These are phyloP conservation scores for Listronotus bonariensis DNA, from an alignment of 1,140 invertebrate genomes.

Conservation along the genomic window DNA sequence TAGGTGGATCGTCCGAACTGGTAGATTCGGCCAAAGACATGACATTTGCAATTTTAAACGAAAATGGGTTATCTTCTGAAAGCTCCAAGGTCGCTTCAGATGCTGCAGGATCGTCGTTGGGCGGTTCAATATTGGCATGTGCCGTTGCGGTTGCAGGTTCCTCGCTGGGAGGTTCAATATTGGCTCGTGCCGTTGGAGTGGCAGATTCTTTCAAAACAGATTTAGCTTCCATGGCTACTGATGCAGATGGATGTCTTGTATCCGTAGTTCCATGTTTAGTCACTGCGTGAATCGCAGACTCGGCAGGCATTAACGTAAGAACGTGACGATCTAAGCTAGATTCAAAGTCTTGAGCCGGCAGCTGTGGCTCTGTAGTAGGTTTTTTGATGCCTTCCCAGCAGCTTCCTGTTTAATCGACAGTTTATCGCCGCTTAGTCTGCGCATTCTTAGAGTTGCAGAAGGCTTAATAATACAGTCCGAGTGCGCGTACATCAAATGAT, in stretches of 20 bases:
- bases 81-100: conserved; percentile 10
- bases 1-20: conserved; percentile 2
- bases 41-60: conserved; percentile 44
- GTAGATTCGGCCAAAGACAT: conserved; percentile 44
- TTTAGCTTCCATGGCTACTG: background rate
- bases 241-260: background rate
- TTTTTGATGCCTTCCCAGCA: background rate
- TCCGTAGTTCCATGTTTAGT: background rate
- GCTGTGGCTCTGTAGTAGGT: background rate
- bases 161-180: background rate
- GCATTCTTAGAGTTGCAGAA: conserved; percentile 26
- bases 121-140: background rate
- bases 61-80: conserved; percentile 43
- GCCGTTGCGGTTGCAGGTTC: conserved; percentile 2
- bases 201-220: background rate
- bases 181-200: background rate
- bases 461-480: conserved; percentile 23
- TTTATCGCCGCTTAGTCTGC: conserved; percentile 47
- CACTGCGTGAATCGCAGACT: background rate
- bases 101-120: conserved; percentile 1
- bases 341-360: background rate
- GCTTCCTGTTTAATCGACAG: conserved; percentile 36
- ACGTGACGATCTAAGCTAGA: background rate
- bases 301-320: background rate
- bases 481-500: conserved; percentile 39